These are phyloP conservation scores for Ctenopoma kingsleyae DNA, from an alignment of 2,797 vertebrate genomes.

Conservation along the genomic window DNA sequence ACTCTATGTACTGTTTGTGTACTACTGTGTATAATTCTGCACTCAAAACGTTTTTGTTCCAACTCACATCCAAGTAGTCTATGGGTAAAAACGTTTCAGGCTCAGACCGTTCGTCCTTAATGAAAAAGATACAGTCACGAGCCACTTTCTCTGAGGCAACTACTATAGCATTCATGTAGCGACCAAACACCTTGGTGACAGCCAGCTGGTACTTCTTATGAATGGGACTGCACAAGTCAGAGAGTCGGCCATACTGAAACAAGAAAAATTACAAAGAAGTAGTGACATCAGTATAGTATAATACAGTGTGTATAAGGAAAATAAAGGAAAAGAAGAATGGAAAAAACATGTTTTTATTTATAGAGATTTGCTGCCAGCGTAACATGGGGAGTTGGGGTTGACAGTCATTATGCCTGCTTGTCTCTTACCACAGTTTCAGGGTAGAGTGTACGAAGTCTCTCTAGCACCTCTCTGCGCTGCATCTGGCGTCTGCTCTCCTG, in stretches of 20 bases:
- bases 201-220: slow-evolving; percentile 97
- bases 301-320: too few species aligned
- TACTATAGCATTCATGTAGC: slow-evolving; percentile 90
- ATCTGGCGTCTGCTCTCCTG: slow-evolving; percentile 89
- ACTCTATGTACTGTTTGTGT: background rate
- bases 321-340: too few species aligned
- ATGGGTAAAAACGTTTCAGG: slow-evolving; percentile 95
- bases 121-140: slow-evolving; percentile 90
- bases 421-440: slow-evolving; percentile 89
- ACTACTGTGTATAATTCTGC: too few species aligned
- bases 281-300: background rate
- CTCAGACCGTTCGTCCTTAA: slow-evolving; percentile 92
- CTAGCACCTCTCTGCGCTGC: slow-evolving; percentile 88
- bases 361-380: too few species aligned
- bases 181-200: slow-evolving; percentile 93
- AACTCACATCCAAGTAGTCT: slow-evolving; percentile 92
- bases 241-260: slow-evolving; percentile 90
- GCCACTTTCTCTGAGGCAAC: slow-evolving; percentile 91
- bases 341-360: too few species aligned
- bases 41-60: background rate
- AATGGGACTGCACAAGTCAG: slow-evolving; percentile 93
- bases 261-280: background rate
- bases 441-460: slow-evolving; percentile 88
- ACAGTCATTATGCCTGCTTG: background rate
- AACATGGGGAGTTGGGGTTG: too few species aligned